Conservation (phyloP, 2,113 vertebrate species). For the Sebastes fasciatus region DNA sequence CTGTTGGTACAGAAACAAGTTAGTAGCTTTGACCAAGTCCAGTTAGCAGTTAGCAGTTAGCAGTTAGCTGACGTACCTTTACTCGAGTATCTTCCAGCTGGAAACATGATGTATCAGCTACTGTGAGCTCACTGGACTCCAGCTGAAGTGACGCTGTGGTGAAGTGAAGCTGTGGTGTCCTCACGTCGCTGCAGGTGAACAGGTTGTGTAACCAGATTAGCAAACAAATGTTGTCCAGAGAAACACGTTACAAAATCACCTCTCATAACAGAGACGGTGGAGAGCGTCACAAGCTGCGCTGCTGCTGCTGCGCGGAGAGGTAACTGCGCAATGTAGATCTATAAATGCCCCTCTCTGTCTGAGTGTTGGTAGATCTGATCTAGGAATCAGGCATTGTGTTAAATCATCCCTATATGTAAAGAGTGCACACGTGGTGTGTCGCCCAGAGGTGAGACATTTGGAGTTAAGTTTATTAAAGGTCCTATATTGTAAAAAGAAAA, state of each 20-base stretch:
- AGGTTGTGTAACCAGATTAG: slow-evolving; percentile 13
- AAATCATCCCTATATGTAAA: not conserved
- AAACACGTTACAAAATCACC: slow-evolving; percentile 28
- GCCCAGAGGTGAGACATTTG: too few relatives aligned
- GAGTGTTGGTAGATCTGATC: fast-evolving
- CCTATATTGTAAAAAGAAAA: too few relatives aligned
- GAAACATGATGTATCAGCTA: slow-evolving; percentile 78
- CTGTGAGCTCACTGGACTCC: slow-evolving; percentile 12
- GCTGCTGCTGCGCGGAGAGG: not conserved
- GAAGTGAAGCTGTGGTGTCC: not conserved
- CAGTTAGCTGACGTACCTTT: slow-evolving; percentile 74
- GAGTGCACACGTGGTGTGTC: too few relatives aligned
- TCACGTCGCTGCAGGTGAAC: too few relatives aligned
- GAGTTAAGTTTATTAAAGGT: too few relatives aligned
- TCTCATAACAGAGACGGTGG: slow-evolving; percentile 50
- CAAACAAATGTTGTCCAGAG: slow-evolving; percentile 2
- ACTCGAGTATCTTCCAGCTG: slow-evolving; percentile 79
- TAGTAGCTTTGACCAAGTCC: not conserved
- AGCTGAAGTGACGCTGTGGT: fast-evolving
- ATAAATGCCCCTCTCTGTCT: fast-evolving
- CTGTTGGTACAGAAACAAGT: too few relatives aligned
- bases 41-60: slow-evolving; percentile 6
- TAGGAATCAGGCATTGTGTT: not conserved
- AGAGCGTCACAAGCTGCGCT: slow-evolving; percentile 44
- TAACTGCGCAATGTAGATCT: slow-evolving; percentile 44